Percentiles rank a stretch among this genome's conserved stretches.
Conservation (phyloP, 2,113 vertebrate genomes). For the Callithrix jacchus region DNA sequence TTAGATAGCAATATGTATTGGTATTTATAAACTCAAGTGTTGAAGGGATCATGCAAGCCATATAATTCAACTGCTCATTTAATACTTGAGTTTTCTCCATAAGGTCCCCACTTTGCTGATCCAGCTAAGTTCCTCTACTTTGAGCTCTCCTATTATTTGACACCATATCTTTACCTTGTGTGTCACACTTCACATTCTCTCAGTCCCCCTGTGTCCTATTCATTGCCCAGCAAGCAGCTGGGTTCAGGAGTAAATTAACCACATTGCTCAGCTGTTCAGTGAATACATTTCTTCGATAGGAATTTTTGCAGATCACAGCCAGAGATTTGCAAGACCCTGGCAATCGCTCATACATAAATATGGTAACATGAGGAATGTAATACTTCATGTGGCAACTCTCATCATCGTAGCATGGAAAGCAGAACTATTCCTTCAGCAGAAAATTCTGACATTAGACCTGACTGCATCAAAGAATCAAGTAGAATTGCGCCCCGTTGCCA, state of each 20-base stretch:
- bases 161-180: neutral
- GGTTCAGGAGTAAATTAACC: neutral
- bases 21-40: neutral
- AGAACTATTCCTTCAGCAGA: neutral
- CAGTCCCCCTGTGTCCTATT: neutral
- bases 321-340: neutral
- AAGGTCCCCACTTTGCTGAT: neutral
- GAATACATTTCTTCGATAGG: neutral
- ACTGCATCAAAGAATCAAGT: neutral
- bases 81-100: neutral
- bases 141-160: neutral
- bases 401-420: neutral
- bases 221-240: neutral
- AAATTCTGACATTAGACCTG: neutral
- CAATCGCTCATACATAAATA: neutral
- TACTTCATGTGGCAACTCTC: neutral
- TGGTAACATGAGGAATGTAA: neutral
- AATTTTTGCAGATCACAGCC: neutral
- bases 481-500: neutral
- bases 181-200: neutral
- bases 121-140: neutral
- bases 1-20: neutral
- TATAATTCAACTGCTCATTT: neutral
- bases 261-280: neutral
- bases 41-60: neutral